Evolutionary conservation across 1,140 invertebrate genomes (phyloP).

Genomic region (Micrasema longulum): DNA sequence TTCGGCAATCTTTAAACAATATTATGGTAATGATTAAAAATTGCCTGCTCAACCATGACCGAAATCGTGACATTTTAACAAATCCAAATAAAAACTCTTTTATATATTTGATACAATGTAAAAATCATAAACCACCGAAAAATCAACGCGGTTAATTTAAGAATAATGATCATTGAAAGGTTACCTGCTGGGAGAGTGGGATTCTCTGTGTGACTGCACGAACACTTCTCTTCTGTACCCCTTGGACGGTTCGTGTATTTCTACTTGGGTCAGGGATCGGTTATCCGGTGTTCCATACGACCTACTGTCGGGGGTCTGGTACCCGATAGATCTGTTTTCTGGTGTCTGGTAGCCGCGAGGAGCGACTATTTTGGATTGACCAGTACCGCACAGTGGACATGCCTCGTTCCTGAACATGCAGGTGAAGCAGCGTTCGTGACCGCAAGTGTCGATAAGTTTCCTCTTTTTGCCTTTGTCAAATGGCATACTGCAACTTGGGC

Average conservation of each 20-base stretch:
- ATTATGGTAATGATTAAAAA: too few relatives aligned
- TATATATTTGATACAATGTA: too few relatives aligned
- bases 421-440: constrained; percentile 93
- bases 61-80: too few relatives aligned
- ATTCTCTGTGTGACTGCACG: constrained; percentile 57
- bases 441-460: constrained; percentile 92
- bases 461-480: constrained; percentile 96
- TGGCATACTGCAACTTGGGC: constrained; percentile 89
- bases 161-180: not conserved
- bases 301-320: constrained; percentile 67
- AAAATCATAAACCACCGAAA: too few relatives aligned
- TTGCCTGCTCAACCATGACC: too few relatives aligned
- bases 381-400: constrained; percentile 84
- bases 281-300: constrained; percentile 59
- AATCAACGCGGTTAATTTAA: too few relatives aligned
- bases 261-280: constrained; percentile 53
- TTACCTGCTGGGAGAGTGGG: constrained; percentile 51
- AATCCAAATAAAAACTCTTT: too few relatives aligned
- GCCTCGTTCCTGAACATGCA: constrained; percentile 92
- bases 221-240: constrained; percentile 36
- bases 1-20: constrained; percentile 57
- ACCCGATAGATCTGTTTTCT: constrained; percentile 56
- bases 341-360: constrained; percentile 64
- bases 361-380: constrained; percentile 54
- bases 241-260: constrained; percentile 49